Evolutionary conservation across 1,140 invertebrate species (phyloP).

Genomic region (Euwallacea similis): DNA sequence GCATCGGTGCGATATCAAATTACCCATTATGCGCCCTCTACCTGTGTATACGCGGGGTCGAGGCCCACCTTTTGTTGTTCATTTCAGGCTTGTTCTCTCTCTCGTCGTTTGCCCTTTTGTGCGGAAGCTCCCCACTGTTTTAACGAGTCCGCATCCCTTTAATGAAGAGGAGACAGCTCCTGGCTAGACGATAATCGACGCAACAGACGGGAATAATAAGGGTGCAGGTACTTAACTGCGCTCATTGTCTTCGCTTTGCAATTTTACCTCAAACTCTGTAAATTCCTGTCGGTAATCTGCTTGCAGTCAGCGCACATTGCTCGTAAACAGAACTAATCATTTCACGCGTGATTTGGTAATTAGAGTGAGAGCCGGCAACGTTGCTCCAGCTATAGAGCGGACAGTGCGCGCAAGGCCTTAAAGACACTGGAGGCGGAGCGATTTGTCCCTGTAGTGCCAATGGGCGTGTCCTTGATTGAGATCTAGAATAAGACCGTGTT

Average conservation of each 20-base stretch:
- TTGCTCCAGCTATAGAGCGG: background rate
- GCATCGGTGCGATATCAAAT: slow-evolving; percentile 3
- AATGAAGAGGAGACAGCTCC: background rate
- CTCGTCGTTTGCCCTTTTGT: slow-evolving; percentile 1
- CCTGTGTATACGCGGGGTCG: background rate
- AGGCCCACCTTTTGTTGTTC: slow-evolving; percentile 11
- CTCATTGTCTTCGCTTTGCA: too few relatives aligned
- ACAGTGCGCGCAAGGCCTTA: background rate
- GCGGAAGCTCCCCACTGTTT: slow-evolving; percentile 1
- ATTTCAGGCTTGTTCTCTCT: slow-evolving; percentile 4
- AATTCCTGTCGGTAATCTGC: background rate
- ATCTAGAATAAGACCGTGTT: background rate
- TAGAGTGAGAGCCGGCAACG: background rate
- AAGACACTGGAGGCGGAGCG: background rate
- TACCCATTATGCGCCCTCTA: slow-evolving; percentile 14
- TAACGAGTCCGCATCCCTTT: background rate
- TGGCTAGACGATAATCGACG: background rate
- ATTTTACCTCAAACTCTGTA: background rate
- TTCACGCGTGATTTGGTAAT: slow-evolving; percentile 19
- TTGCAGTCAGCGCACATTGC: slow-evolving; percentile 29
- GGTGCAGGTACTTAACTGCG: background rate
- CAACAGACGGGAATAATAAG: slow-evolving; percentile 20
- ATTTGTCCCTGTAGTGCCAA: background rate
- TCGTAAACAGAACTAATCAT: slow-evolving; percentile 34
- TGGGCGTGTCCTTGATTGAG: background rate